Percentiles rank a stretch among this genome's conserved stretches.
These are phyloP conservation scores for Ladona fulva DNA, from an alignment of 1,140 invertebrate genomes.

Conservation along the genomic window DNA sequence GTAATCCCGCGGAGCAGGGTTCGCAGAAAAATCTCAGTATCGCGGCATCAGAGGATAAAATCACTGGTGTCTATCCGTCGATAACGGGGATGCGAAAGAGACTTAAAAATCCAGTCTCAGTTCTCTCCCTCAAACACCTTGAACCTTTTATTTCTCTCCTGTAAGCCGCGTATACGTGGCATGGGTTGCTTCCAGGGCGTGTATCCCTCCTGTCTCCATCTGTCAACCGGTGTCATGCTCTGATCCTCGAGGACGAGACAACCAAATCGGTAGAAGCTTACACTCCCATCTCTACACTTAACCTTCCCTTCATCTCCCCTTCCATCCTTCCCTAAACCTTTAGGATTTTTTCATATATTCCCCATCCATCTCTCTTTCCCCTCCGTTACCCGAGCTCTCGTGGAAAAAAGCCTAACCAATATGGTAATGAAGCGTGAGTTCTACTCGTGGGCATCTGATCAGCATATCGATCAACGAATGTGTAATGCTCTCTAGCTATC, in stretches of 20 bases:
- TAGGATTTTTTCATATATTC: not conserved
- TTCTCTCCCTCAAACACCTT: no score
- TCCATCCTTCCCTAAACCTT: not conserved
- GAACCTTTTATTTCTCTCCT: not conserved
- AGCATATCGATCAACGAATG: not conserved
- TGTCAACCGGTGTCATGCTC: not conserved
- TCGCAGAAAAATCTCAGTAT: no score
- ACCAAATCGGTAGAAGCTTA: not conserved
- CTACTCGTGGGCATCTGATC: not conserved
- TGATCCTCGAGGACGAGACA: not conserved
- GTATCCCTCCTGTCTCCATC: not conserved
- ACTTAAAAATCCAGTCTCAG: no score
- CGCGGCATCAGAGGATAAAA: no score
- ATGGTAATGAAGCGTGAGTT: not conserved
- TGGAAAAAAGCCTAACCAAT: not conserved
- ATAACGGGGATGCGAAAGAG: no score
- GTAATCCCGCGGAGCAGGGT: no score
- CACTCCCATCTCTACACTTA: not conserved
- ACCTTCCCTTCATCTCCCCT: not conserved
- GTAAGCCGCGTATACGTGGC: not conserved
- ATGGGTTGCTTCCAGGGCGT: not conserved
- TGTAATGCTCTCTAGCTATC: no score
- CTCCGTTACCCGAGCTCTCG: no score
- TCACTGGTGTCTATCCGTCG: no score
- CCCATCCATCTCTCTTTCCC: not conserved